A percentile compares a stretch with the other conserved stretches of the same genome.
phyloP scores from a whole-genome alignment of 2,888 invertebrate genomes.

The Yponomeuta sedellus region DNA sequence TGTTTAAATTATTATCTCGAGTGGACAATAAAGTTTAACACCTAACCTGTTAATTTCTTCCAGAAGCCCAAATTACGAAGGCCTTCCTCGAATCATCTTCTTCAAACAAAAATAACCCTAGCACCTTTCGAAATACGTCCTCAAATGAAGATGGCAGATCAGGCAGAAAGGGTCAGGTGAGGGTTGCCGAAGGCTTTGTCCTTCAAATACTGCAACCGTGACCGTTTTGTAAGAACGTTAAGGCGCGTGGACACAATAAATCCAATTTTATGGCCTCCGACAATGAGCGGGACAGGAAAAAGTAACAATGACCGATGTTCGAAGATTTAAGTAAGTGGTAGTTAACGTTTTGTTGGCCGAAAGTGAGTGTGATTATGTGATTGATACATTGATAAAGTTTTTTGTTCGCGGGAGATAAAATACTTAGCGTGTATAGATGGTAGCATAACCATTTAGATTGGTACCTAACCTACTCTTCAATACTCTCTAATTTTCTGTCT shows the following conservation, averaged over 20 bases:
- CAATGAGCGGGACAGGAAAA: constrained; percentile 21
- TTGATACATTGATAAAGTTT: not conserved
- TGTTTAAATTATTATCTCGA: constrained; percentile 32
- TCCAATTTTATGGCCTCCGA: constrained; percentile 53
- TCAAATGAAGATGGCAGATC: not conserved
- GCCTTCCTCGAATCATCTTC: not conserved
- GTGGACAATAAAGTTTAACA: constrained; percentile 44
- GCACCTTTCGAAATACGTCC: not conserved
- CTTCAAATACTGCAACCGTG: not conserved
- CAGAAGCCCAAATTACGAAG: constrained; percentile 19
- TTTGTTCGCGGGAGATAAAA: not conserved
- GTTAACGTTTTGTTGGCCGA: not conserved
- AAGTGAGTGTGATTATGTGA: not conserved
- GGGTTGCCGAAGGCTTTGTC: not conserved
- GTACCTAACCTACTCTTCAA: no score
- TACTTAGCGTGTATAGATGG: not conserved
- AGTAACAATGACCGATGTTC: constrained; percentile 10
- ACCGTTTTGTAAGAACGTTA: constrained; percentile 1
- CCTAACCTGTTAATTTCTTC: constrained; percentile 41
- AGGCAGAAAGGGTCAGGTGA: not conserved
- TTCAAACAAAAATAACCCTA: constrained; percentile 11
- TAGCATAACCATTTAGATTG: no score
- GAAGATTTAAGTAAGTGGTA: not conserved
- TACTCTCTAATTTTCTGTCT: no score
- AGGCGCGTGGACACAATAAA: constrained; percentile 61